Evolutionary conservation across 1,140 invertebrate species (phyloP), one percentile per base, ranked within the genome.

Genomic region (Trialeurodes vaporariorum): DNA sequence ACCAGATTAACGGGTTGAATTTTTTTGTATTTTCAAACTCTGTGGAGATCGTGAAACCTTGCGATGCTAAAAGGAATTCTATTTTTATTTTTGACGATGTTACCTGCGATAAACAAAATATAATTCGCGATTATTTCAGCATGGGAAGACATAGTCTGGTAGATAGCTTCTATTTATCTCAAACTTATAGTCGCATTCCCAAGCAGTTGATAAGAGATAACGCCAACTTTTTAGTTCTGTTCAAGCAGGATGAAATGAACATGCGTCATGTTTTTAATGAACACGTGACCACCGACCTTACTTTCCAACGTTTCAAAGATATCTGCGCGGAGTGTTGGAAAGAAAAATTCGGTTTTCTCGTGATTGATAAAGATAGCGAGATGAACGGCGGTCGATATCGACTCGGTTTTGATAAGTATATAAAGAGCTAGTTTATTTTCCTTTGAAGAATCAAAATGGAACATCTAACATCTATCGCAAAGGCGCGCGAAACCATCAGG

Each of bases 181-280:
- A 78, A 73, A 75, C 75, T 21, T 78, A 77, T 70, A 68, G 73
- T 22, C 66, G 69, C 27, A 76, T 77, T 62, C 75, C 74, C 17
- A 79, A 79, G 73, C 76, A 77, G 69, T 65, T 78, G 12, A 70
- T 77, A 49, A 69, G 74, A 27, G 76, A 78, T 70, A 79, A 77
- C 72, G 70, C 72, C 9, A 78, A 79, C 68, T 73, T 79, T 24
- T 67, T 79, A 25, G 68, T 76, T 62, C 2, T 77, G n/a, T 79
- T 79, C 68, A 73, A 73, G 67, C 75, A 78, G 70, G 75, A 79
- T 74, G 73, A 76, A 62, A 70, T 72, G 13, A 80, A 80, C 72
- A 61, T 78, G 17, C 75, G 66, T 23, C 78, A 80, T 73, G 73
- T 79, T 61, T 78, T 75, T 67, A 69, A 75, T 34, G 76, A 80